Base-by-base conservation (phyloP, 2,113 vertebrate species). In the Naja naja region DNA sequence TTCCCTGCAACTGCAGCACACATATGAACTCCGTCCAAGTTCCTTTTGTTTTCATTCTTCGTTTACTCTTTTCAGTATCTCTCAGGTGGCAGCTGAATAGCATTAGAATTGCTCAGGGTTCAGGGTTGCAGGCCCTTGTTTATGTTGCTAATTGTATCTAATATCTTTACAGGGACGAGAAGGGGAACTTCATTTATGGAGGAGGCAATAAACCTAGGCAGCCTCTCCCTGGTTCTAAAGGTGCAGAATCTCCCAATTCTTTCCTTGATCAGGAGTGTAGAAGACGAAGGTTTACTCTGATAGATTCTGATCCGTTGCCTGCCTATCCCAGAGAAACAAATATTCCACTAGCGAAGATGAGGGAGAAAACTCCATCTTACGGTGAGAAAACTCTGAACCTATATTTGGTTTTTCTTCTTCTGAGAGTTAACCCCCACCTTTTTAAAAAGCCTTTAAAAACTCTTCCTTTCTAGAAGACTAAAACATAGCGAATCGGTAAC, bases 211-310 rank as follows among this genome's bases (percentile, higher is more conserved):
- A 97, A 90, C 92, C 88, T 10, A 95, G 95, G 81, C 97, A 95
- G 16, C 96, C 94, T 0, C 4, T 95, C 27, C 91, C 94, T 87
- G 95, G 92, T 0, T 97, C 97, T 1, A 98, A 97, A 94, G 98
- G 99, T 0, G 98, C 98, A 0, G 98, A 99, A 96, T 99, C 99
- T 60, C 99, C 99, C 0, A 99, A 99, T 96, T 99, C 98, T 39
- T 98, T 98, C 93, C 95, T 99, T 96, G 99, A 99, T 95, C 97
- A 98, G 22, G 98, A 99, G 87, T 96, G 96, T 25, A 96, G 97
- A 49, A 97, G 98, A 1, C 96, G 98, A 85, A 97, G 98, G 74
- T 98, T 98, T 91, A 98, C 98, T 39, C 97, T 98, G 2, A 95
- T 97, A 0, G 98, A 99, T 53, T 98, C 98, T 0, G 97, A 98